phyloP scores from a whole-genome alignment of 1,140 invertebrate genomes.

The Drosophila persimilis region DNA sequence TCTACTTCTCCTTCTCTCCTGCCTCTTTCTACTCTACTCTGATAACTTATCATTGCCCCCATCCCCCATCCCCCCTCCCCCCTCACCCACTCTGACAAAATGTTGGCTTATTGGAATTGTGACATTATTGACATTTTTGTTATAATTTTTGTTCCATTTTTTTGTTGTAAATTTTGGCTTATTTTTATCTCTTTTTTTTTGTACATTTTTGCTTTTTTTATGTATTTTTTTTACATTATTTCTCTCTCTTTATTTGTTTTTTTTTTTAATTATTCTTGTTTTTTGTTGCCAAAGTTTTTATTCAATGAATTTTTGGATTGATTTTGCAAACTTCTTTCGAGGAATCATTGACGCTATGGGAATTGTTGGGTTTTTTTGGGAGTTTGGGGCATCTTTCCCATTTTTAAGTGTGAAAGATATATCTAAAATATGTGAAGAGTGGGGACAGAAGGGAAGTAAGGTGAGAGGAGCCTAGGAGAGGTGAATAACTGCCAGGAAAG shows the following conservation, averaged over 20 bases:
- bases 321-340: no score
- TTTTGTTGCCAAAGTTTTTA: conserved; percentile 25
- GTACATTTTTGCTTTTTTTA: neutral
- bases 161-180: no score
- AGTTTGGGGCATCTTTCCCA: neutral
- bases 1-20: conserved; percentile 7
- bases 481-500: no score
- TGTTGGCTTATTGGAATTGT: conserved; percentile 48
- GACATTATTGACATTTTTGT: conserved; percentile 68
- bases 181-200: no score
- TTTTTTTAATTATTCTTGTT: conserved; percentile 2
- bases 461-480: no score
- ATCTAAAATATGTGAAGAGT: no score
- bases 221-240: neutral
- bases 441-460: no score
- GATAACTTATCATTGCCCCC: conserved; percentile 59
- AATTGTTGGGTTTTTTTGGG: conserved; percentile 11
- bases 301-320: conserved; percentile 43
- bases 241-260: conserved; percentile 1
- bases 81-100: conserved; percentile 38
- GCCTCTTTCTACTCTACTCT: neutral
- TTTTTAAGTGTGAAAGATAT: no score
- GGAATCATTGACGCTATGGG: neutral
- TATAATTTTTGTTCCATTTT: conserved; percentile 16
- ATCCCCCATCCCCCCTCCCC: neutral